A percentile compares a stretch with the other conserved stretches of the same genome.
Conservation (phyloP, 2,113 vertebrate genomes). For the Charadrius vociferus region DNA sequence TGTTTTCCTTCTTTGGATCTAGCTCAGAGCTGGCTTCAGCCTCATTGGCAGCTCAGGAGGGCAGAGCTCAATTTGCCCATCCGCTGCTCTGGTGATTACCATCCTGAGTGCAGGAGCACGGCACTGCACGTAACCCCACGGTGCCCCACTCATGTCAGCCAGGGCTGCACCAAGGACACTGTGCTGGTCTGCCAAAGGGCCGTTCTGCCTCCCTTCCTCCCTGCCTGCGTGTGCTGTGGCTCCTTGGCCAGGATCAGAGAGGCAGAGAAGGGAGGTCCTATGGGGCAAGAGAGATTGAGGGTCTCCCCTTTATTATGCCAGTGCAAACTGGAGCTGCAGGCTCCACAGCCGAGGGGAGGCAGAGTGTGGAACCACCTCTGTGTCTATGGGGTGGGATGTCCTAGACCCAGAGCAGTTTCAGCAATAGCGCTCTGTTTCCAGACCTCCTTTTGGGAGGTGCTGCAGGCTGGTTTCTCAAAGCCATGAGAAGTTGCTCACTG, state of each 20-base stretch:
- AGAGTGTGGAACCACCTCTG: neutral
- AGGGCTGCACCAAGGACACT: neutral
- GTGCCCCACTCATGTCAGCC: neutral
- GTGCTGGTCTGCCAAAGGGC: neutral
- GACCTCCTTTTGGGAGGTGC: neutral
- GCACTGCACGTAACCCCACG: fast-evolving
- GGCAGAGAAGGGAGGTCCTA: neutral
- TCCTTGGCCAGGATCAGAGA: neutral
- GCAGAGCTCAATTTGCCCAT: neutral
- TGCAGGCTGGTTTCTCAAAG: neutral
- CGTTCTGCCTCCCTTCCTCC: neutral
- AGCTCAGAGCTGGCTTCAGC: neutral
- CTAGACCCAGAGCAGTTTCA: neutral
- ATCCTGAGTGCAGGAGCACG: neutral
- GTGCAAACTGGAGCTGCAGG: neutral
- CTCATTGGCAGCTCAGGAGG: neutral
- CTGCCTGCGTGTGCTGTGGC: neutral
- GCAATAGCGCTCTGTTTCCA: neutral
- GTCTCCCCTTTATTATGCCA: neutral
- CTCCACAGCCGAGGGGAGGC: neutral
- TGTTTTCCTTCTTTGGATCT: neutral
- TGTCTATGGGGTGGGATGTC: neutral
- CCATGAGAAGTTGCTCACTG: neutral
- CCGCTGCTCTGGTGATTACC: neutral
- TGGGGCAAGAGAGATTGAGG: neutral